Conservation (phyloP, 30 jellyfish, hydroid and myxozoan genomes). For the Mastigias papua region DNA sequence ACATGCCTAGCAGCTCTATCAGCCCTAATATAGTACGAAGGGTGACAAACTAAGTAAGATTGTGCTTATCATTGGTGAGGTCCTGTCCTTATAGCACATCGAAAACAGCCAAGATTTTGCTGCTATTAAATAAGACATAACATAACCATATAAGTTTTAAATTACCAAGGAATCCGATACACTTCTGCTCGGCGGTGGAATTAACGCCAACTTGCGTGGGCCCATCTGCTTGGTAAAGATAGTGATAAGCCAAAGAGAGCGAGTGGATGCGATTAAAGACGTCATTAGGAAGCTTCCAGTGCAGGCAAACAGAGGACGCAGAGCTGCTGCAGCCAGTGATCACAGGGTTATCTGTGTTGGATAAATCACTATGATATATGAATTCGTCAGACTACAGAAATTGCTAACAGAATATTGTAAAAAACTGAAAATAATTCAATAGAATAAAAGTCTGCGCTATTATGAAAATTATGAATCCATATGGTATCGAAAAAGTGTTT, state of each 20-base stretch:
- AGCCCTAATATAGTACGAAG: too few relatives aligned
- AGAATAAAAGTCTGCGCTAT: too few relatives aligned
- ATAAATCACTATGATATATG: too few relatives aligned
- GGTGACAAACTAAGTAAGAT: too few relatives aligned
- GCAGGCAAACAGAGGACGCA: constrained; percentile 63
- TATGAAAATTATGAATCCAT: too few relatives aligned
- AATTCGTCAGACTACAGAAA: background rate
- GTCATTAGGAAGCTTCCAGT: constrained; percentile 60
- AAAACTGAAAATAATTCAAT: too few relatives aligned
- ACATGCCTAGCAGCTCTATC: too few relatives aligned
- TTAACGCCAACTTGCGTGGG: background rate
- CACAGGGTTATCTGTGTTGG: constrained; percentile 33
- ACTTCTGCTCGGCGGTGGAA: background rate
- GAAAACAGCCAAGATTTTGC: too few relatives aligned
- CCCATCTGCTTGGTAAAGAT: constrained; percentile 5
- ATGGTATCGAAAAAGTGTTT: too few relatives aligned
- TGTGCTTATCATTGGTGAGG: too few relatives aligned
- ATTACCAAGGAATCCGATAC: constrained; percentile 39
- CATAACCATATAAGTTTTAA: background rate
- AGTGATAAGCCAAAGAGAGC: constrained; percentile 18
- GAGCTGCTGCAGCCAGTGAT: constrained; percentile 39
- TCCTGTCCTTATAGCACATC: too few relatives aligned
- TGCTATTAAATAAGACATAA: too few relatives aligned
- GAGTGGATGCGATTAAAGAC: constrained; percentile 22
- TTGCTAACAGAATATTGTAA: background rate